These are phyloP conservation scores for Melanotaenia trifasciata DNA, from an alignment of 2,797 vertebrate species.

Conservation along the genomic window DNA sequence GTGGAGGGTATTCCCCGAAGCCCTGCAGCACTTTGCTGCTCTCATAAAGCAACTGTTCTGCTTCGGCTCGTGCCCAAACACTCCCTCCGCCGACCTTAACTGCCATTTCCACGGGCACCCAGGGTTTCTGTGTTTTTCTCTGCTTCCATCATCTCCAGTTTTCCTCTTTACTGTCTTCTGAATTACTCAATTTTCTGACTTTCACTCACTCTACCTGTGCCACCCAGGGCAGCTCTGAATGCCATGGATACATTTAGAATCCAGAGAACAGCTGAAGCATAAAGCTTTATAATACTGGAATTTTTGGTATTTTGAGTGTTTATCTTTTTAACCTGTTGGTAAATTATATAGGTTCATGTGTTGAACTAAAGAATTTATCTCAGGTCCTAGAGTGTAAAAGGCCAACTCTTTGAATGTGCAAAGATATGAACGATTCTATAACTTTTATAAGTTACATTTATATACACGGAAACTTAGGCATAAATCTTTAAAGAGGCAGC, in stretches of 20 bases:
- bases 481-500: too few species aligned
- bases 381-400: not conserved
- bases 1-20: conserved; percentile 67
- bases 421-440: too few species aligned
- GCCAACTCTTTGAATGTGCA: not conserved
- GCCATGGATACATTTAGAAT: conserved; percentile 13
- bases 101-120: conserved; percentile 57
- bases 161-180: conserved; percentile 36
- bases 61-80: conserved; percentile 67
- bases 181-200: conserved; percentile 53
- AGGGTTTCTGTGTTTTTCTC: conserved; percentile 39
- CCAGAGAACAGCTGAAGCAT: conserved; percentile 4
- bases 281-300: not conserved
- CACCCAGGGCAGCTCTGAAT: conserved; percentile 22
- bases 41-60: conserved; percentile 52
- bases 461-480: too few species aligned
- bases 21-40: conserved; percentile 70
- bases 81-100: conserved; percentile 62
- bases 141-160: conserved; percentile 40
- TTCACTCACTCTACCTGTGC: conserved; percentile 26
- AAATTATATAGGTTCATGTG: conserved; percentile 6
- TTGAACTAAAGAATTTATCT: conserved; percentile 16
- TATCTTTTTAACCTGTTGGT: conserved; percentile 15
- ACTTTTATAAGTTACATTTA: too few species aligned
- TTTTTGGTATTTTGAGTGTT: conserved; percentile 15